Evolutionary conservation across 2,113 vertebrate species (phyloP).

Genomic region (Romanogobio albipinnatus): DNA sequence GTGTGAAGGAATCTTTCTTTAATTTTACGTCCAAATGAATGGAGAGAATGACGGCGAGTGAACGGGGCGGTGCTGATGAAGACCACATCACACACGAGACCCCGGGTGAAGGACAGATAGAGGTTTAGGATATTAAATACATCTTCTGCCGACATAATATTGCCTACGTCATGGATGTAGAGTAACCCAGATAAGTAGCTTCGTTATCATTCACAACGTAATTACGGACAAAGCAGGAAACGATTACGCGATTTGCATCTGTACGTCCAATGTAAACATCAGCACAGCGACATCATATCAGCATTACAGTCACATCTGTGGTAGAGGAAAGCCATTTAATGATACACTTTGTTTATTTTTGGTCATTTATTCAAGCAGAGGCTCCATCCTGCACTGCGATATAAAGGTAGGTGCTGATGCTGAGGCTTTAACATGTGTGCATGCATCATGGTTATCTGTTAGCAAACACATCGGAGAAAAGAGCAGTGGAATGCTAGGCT

Average conservation of each 20-base stretch:
- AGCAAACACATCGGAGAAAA: background rate
- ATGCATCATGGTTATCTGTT: background rate
- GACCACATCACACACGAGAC: background rate
- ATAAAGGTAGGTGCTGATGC: background rate
- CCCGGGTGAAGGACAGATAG: background rate
- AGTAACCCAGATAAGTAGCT: background rate
- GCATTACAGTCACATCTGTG: background rate
- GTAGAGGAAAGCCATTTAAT: background rate
- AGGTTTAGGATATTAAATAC: background rate
- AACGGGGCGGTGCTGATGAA: slow-evolving; percentile 24
- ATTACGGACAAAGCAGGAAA: background rate
- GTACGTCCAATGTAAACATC: slow-evolving; percentile 6
- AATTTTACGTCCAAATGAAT: background rate
- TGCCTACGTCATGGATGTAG: background rate
- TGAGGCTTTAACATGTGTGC: background rate
- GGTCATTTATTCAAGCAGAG: background rate
- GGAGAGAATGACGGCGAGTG: background rate
- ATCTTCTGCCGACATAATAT: background rate
- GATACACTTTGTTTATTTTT: background rate
- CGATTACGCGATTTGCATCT: slow-evolving; percentile 14
- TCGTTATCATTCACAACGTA: background rate
- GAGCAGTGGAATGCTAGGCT: background rate
- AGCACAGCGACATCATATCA: background rate
- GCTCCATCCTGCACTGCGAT: background rate
- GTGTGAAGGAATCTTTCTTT: background rate